These are phyloP conservation scores for Ypsolopha sequella DNA, from an alignment of 2,888 invertebrate genomes.

Conservation along the genomic window DNA sequence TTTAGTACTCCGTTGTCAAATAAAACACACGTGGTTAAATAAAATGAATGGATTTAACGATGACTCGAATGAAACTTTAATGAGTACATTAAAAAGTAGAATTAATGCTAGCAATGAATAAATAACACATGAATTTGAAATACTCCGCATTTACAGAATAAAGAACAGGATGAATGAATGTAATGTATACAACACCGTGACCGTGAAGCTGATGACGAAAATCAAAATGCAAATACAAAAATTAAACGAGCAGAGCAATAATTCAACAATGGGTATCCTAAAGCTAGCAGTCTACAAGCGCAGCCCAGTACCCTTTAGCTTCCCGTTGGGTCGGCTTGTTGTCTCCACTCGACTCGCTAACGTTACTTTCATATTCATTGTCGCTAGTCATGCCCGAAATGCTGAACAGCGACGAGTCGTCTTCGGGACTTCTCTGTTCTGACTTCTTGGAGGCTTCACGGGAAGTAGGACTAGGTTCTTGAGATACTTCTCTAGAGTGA, in stretches of 20 bases:
- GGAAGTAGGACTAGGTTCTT: slow-evolving; percentile 61
- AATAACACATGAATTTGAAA: no score
- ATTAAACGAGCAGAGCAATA: slow-evolving; percentile 32
- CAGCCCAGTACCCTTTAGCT: slow-evolving; percentile 53
- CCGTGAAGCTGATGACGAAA: slow-evolving; percentile 7
- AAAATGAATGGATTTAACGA: no score
- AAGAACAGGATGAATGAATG: no score
- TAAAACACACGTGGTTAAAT: no score
- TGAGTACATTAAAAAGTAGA: no score
- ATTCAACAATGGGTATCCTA: slow-evolving; percentile 44
- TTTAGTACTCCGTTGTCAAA: no score
- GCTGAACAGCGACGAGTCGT: slow-evolving; percentile 68
- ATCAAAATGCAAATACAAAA: slow-evolving; percentile 14
- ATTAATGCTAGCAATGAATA: no score
- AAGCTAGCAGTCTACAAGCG: slow-evolving; percentile 61
- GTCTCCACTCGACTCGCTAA: slow-evolving; percentile 64
- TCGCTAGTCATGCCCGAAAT: slow-evolving; percentile 71
- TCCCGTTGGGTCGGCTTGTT: slow-evolving; percentile 51
- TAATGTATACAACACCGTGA: no score
- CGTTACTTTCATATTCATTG: slow-evolving; percentile 69
- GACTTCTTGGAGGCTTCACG: slow-evolving; percentile 57
- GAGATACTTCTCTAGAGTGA: slow-evolving; percentile 50
- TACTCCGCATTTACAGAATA: no score
- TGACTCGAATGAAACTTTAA: no score
- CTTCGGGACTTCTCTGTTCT: slow-evolving; percentile 67